Evolutionary conservation across 2,113 vertebrate genomes (phyloP), one percentile per base, ranked within the genome.

Genomic region (Copsychus sechellarum): DNA sequence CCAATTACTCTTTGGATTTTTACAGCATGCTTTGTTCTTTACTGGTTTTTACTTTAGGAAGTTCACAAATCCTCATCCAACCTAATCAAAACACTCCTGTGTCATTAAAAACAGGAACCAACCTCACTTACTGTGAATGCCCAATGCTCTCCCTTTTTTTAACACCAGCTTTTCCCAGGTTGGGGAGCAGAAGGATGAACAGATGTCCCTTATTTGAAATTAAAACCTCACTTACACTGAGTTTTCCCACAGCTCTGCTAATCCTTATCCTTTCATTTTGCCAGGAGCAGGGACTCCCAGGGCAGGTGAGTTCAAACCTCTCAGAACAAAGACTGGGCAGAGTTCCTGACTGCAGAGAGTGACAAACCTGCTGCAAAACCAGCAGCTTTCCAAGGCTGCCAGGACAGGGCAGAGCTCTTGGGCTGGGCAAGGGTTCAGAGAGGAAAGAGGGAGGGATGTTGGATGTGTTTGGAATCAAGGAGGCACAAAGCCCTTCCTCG

Each of bases 161-260:
- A 54, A n/a, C 1, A 3, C 23, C 86, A 88, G 85, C 57, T 69
- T 81, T 82, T 47, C 70, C 26, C 28, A 33, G 53, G 57, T 9
- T 50, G 77, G 81, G 61, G 86, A 88, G 80, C 87, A 92, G 72
- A 70, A 51, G 84, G 62, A 45, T 31, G 81, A 92, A 92, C 86
- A 95, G 92, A 86, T 91, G 88, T 71, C 64, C 53, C 70, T 81
- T 9, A 36, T 48, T 60, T 74, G n/a, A 78, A 92, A 36, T n/a
- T 50, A 64, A 92, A 93, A 8, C 56, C 86, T n/a, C 80, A 54
- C 47, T 94, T 51, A 83, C 56, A 84, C 13, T 0, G 1, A 73
- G 54, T 73, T 61, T 94, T 90, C 67, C 60, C 62, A 50, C 34
- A 58, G 81, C 51, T 79, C 26, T 67, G 78, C 57, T 89, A 81